Base-by-base conservation (phyloP, 2,113 vertebrate species). In the Spea bombifrons region DNA sequence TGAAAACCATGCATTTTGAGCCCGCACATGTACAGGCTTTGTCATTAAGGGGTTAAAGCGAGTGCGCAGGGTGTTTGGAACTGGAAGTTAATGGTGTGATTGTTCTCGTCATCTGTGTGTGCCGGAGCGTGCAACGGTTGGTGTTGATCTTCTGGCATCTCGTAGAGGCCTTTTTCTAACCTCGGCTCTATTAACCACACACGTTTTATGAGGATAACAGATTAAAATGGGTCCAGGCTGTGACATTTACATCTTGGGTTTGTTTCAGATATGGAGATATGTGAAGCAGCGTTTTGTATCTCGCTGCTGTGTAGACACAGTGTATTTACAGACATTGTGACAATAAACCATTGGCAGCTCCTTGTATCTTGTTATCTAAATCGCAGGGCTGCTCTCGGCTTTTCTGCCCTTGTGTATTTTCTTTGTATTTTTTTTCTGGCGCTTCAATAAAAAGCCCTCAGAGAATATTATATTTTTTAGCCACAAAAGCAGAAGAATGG, bases 321-420 rank as follows among this genome's bases (percentile, higher is more conserved):
- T 79, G 61, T 57, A 66, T 65, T 48, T 66, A 47, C 17, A 70
- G 70, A 73, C 48, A 66, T 70, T 57, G 48, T 73, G 77, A 79
- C 77, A 73, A 79, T 73, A 73, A 79, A 73, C 49, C 48, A 50
- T 70, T 67, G 70, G 70, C 70, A 79, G 61, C 7, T 57, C 30
- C 69, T 49, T 48, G 49, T 73, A 73, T 79, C 77, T 79, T 12
- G 77, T 79, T 79, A 74, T 80, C 78, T 74, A 68, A 74, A 80
- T 73, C 71, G 64, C 53, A 49, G 65, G 64, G 50, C 78, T 67
- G 71, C 64, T 13, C 52, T 74, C 64, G n/a, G 78, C 71, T 73
- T 74, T 80, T 80, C 78, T 17, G 64, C 71, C 74, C 71, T 13
- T 46, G 17, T 73, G 78, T 64, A 16, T 80, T 61, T 65, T 52